Conservation (phyloP, 2,888 invertebrate species). For the Tortrix viridana region DNA sequence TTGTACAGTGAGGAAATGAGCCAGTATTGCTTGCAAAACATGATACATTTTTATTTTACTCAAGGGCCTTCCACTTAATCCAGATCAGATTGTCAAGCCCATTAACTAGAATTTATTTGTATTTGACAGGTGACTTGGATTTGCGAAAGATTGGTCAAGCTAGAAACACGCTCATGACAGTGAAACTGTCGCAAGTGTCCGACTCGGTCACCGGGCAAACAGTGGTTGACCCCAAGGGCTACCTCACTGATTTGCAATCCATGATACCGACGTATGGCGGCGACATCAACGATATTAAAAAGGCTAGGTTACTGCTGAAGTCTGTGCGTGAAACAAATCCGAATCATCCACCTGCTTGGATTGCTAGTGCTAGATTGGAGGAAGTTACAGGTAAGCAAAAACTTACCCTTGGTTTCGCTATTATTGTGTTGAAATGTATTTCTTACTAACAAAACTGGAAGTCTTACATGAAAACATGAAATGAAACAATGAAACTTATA, state of each 20-base stretch:
- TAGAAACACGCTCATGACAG: slow-evolving; percentile 99
- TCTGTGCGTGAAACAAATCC: slow-evolving; percentile 99
- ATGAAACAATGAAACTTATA: no score
- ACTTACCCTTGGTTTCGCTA: neutral
- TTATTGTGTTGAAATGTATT: no score
- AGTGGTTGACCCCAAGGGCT: slow-evolving; percentile 99
- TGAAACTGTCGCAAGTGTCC: slow-evolving; percentile 98
- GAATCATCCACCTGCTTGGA: slow-evolving; percentile 99
- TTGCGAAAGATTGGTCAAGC: slow-evolving; percentile 99
- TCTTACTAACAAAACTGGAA: no score
- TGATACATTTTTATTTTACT: no score
- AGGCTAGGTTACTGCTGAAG: slow-evolving; percentile 96
- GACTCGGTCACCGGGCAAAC: slow-evolving; percentile 99
- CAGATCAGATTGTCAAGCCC: neutral
- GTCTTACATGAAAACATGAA: no score
- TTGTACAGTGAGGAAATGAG: no score
- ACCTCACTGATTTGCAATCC: slow-evolving; percentile 99
- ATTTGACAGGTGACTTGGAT: slow-evolving; percentile 91
- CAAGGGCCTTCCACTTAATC: neutral
- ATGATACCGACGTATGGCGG: slow-evolving; percentile 99
- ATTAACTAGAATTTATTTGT: neutral
- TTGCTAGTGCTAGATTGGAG: slow-evolving; percentile 98
- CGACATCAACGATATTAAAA: slow-evolving; percentile 98
- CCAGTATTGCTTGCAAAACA: no score
- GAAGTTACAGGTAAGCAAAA: slow-evolving; percentile 95